Conservation (phyloP, 1,140 invertebrate species). For the Schlechtendalia chinensis region DNA sequence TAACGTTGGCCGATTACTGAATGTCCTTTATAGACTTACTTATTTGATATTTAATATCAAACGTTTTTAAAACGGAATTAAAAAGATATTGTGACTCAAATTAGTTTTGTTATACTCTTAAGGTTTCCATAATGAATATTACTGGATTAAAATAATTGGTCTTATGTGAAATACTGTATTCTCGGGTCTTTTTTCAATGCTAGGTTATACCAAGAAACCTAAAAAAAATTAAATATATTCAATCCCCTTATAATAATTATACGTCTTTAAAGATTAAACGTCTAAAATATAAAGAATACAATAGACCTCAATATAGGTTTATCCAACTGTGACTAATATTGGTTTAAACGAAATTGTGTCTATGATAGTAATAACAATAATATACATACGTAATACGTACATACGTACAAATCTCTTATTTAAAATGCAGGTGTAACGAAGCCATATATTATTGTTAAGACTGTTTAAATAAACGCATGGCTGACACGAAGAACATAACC, state of each 20-base stretch:
- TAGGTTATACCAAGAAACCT: not conserved
- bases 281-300: not conserved
- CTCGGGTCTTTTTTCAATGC: not conserved
- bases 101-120: not conserved
- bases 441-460: too few species aligned
- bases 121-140: slow-evolving; percentile 10
- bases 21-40: too few species aligned
- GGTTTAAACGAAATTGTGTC: not conserved
- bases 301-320: not conserved
- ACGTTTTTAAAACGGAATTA: too few species aligned
- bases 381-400: too few species aligned
- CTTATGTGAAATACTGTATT: not conserved
- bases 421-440: too few species aligned
- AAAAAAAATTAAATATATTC: not conserved
- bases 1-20: too few species aligned
- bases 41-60: too few species aligned
- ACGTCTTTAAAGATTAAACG: not conserved
- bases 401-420: too few species aligned
- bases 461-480: too few species aligned
- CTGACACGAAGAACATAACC: too few species aligned
- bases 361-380: not conserved
- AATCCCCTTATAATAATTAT: not conserved
- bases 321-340: not conserved
- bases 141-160: slow-evolving; percentile 2
- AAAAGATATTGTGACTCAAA: not conserved